phyloP scores from a whole-genome alignment of 2,113 vertebrate genomes.

The Athene cunicularia region DNA sequence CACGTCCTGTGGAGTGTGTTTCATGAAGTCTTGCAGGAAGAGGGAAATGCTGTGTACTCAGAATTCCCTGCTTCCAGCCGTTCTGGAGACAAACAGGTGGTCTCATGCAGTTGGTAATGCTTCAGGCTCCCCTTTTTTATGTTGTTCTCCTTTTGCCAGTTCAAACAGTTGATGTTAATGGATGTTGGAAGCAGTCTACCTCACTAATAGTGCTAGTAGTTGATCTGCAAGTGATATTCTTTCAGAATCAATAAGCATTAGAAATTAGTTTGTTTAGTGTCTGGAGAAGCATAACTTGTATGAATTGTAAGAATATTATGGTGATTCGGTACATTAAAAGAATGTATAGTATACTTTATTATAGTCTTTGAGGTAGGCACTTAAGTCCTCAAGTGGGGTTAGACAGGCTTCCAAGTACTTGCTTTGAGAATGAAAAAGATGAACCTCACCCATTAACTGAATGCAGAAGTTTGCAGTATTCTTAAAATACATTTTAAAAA shows the following conservation, averaged over 20 bases:
- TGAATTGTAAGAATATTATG: background rate
- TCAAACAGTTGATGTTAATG: background rate
- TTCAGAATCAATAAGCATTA: background rate
- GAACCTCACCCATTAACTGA: background rate
- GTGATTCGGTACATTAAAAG: background rate
- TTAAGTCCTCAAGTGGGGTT: background rate
- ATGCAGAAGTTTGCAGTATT: background rate
- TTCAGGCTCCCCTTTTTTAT: background rate
- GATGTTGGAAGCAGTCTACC: background rate
- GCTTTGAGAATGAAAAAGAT: background rate
- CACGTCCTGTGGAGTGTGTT: background rate
- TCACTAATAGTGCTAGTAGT: background rate
- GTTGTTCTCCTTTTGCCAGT: background rate
- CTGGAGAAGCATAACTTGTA: background rate
- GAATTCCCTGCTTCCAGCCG: background rate
- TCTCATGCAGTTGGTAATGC: background rate
- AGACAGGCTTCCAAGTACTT: background rate
- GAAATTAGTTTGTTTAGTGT: background rate
- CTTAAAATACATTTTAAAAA: constrained; percentile 45
- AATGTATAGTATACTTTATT: background rate
- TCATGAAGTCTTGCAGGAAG: background rate
- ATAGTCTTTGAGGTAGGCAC: background rate
- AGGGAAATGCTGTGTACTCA: background rate
- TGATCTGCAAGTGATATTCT: background rate
- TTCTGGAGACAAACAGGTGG: background rate